These are phyloP conservation scores for Synanthedon myopaeformis DNA, from an alignment of 2,888 invertebrate genomes.

Conservation along the genomic window DNA sequence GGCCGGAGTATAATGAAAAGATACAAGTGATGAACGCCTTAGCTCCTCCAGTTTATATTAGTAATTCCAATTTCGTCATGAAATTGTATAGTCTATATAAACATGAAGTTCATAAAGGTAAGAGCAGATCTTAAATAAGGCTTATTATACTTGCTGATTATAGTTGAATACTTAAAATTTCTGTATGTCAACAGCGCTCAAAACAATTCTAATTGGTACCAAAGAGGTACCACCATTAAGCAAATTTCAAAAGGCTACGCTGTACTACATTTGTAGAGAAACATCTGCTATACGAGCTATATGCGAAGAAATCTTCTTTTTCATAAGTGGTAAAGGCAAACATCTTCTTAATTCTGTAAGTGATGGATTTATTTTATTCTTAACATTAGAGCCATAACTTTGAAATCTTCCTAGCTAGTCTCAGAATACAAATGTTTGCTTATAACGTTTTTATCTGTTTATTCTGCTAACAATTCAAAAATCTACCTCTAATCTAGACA, in stretches of 20 bases:
- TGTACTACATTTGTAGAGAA: neutral
- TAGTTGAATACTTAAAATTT: too few relatives aligned
- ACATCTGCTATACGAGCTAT: neutral
- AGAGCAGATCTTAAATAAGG: too few relatives aligned
- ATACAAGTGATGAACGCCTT: conserved; percentile 65
- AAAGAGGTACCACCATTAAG: neutral
- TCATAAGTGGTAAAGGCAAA: neutral
- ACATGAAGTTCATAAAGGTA: neutral
- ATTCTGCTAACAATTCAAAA: too few relatives aligned
- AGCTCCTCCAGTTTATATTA: conserved; percentile 70
- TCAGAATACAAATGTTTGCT: too few relatives aligned
- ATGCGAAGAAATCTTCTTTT: neutral
- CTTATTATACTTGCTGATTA: too few relatives aligned
- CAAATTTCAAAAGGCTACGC: neutral
- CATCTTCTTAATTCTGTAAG: neutral
- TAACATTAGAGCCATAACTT: too few relatives aligned
- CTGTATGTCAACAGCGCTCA: neutral
- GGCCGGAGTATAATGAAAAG: conserved; percentile 13
- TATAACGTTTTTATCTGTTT: too few relatives aligned
- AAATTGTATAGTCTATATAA: neutral
- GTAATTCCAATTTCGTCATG: neutral
- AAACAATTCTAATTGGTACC: neutral
- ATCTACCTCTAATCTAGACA: too few relatives aligned
- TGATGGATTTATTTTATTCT: neutral
- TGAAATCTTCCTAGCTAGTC: too few relatives aligned